These are phyloP conservation scores for Laspeyria flexula DNA, from an alignment of 2,888 invertebrate genomes.

Conservation along the genomic window DNA sequence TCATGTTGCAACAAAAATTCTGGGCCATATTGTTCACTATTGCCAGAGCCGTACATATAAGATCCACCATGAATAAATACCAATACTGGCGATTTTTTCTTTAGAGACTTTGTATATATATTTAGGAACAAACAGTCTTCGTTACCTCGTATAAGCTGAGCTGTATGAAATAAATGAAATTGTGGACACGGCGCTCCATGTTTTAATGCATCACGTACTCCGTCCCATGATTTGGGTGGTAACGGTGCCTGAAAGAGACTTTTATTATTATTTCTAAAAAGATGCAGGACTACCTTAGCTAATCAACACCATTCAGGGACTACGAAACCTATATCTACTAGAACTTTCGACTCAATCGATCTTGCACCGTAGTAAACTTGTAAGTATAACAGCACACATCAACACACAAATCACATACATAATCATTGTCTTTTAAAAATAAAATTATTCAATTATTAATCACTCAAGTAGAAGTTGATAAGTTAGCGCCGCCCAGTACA, in stretches of 20 bases:
- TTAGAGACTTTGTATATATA: constrained; percentile 60
- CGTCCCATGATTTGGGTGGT: constrained; percentile 61
- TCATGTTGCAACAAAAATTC: constrained; percentile 68
- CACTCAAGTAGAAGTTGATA: no score
- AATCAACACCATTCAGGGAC: no score
- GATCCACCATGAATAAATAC: constrained; percentile 76
- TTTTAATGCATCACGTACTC: constrained; percentile 60
- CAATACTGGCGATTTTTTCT: constrained; percentile 62
- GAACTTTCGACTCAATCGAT: no score
- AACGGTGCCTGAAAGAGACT: constrained; percentile 57
- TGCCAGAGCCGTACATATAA: constrained; percentile 67
- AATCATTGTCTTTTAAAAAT: no score
- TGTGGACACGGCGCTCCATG: constrained; percentile 71
- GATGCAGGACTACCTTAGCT: no score
- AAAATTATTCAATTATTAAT: no score
- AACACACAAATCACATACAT: no score
- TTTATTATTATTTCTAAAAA: no score
- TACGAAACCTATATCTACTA: no score
- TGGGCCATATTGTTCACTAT: constrained; percentile 63
- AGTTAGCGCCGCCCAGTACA: no score
- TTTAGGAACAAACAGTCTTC: constrained; percentile 72
- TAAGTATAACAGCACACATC: no score
- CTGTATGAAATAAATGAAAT: constrained; percentile 59
- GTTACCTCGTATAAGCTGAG: constrained; percentile 51
- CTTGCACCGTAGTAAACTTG: no score